These are phyloP conservation scores for Aurelia aurita DNA, from an alignment of 30 jellyfish, hydroid and myxozoan genomes.

Conservation along the genomic window DNA sequence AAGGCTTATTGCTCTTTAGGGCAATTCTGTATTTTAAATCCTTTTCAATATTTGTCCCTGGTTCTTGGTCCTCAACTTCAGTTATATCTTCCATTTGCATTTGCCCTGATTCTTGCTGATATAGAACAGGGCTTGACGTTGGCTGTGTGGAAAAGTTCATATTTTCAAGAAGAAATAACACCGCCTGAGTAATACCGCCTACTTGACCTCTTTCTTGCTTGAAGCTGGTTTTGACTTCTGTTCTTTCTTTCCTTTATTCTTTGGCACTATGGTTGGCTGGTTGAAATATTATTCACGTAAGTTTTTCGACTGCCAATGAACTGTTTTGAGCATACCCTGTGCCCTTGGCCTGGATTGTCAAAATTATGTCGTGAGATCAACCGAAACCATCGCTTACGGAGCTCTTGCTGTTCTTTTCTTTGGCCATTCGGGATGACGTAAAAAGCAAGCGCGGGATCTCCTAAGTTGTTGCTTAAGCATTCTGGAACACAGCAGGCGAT, in stretches of 20 bases:
- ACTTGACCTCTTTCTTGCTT: constrained; percentile 18
- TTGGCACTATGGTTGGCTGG: constrained; percentile 68
- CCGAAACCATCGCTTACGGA: constrained; percentile 21
- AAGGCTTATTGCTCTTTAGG: too few species aligned
- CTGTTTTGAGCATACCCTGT: constrained; percentile 47
- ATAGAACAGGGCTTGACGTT: too few species aligned
- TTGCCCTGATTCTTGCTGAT: too few species aligned
- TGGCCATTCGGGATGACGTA: constrained; percentile 9
- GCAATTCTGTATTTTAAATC: too few species aligned
- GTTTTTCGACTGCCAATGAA: constrained; percentile 56
- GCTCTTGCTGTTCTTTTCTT: constrained; percentile 18
- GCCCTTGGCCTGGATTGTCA: constrained; percentile 24
- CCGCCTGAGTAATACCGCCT: too few species aligned
- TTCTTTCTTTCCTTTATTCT: background rate
- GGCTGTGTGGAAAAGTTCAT: too few species aligned
- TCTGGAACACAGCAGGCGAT: too few species aligned
- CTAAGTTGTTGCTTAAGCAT: background rate
- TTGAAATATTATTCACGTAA: constrained; percentile 25
- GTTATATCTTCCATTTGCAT: too few species aligned
- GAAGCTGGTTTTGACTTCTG: constrained; percentile 1
- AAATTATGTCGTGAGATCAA: constrained; percentile 26
- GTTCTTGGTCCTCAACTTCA: too few species aligned
- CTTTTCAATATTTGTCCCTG: too few species aligned
- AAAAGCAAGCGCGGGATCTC: constrained; percentile 15
- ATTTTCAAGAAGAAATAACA: too few species aligned